Percentiles rank a stretch among this genome's conserved stretches.
These are phyloP conservation scores for Piezodorus guildinii DNA, from an alignment of 1,140 invertebrate genomes.

Conservation along the genomic window DNA sequence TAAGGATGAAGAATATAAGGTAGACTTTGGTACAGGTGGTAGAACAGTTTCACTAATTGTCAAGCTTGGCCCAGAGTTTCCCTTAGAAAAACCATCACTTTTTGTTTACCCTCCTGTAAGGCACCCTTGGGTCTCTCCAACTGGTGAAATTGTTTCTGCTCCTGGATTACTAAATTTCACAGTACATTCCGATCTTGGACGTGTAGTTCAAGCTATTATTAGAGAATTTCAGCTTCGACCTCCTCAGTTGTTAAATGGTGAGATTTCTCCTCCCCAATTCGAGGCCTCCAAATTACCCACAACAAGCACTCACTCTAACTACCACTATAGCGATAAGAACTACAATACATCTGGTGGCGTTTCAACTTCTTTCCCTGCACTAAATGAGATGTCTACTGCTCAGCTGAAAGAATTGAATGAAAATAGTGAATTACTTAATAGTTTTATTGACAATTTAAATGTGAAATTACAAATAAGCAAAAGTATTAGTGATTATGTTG, in stretches of 20 bases:
- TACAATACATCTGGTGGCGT: not conserved
- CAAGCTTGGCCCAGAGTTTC: conserved; percentile 52
- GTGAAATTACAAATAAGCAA: conserved; percentile 52
- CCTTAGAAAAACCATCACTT: conserved; percentile 57
- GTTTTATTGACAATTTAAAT: conserved; percentile 47
- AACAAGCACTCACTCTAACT: not conserved
- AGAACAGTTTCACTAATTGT: conserved; percentile 51
- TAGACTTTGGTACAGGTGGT: conserved; percentile 50
- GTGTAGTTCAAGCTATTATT: conserved; percentile 64
- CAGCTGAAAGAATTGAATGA: conserved; percentile 55
- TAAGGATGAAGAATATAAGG: conserved; percentile 55
- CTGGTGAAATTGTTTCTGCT: conserved; percentile 50
- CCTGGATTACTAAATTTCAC: conserved; percentile 64
- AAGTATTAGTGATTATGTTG: conserved; percentile 55
- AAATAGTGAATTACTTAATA: conserved; percentile 52
- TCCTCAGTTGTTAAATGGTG: conserved; percentile 33
- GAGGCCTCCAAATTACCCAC: not conserved
- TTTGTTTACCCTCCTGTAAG: conserved; percentile 48
- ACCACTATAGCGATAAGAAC: not conserved
- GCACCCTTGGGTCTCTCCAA: conserved; percentile 56
- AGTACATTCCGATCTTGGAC: conserved; percentile 60
- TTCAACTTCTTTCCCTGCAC: conserved; percentile 35
- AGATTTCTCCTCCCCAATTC: not conserved
- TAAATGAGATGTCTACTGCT: conserved; percentile 50
- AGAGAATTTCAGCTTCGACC: conserved; percentile 59